Percentiles rank a stretch among this genome's conserved stretches.
Conservation (phyloP, 2,113 vertebrate species). For the Perca flavescens region DNA sequence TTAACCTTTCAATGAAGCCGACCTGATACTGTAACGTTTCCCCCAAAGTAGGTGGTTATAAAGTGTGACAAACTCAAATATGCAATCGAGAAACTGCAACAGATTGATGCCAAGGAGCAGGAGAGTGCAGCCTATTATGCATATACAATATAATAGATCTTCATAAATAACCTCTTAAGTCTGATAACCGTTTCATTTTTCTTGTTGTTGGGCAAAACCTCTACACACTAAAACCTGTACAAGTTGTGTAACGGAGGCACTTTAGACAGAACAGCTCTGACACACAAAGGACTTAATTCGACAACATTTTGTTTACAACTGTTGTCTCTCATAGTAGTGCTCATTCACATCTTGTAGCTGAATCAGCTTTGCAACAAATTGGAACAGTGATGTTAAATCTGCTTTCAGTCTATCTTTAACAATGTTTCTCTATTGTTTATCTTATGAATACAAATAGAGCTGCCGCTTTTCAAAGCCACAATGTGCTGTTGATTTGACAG, state of each 20-base stretch:
- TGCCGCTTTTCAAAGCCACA: constrained; percentile 40
- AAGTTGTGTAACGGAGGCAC: not conserved
- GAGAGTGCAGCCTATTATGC: not conserved
- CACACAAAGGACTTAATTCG: constrained; percentile 8
- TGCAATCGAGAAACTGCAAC: not conserved
- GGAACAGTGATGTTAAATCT: not conserved
- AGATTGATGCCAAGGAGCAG: not conserved
- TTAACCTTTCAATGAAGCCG: not conserved
- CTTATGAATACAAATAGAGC: constrained; percentile 19
- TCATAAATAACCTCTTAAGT: not conserved
- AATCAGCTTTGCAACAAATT: not conserved
- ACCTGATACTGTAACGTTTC: too few species aligned
- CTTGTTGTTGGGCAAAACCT: not conserved
- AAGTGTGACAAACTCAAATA: not conserved
- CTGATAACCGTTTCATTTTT: not conserved
- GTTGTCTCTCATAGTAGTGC: not conserved
- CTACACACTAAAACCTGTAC: not conserved
- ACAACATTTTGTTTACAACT: not conserved
- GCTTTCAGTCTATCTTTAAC: not conserved
- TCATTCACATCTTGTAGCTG: not conserved
- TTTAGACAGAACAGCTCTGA: not conserved
- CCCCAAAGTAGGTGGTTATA: not conserved
- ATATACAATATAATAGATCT: not conserved
- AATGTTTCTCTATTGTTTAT: not conserved
- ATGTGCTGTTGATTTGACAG: not conserved